Evolutionary conservation across 2,797 vertebrate genomes (phyloP).

Genomic region (Arrhamphus sclerolepis): DNA sequence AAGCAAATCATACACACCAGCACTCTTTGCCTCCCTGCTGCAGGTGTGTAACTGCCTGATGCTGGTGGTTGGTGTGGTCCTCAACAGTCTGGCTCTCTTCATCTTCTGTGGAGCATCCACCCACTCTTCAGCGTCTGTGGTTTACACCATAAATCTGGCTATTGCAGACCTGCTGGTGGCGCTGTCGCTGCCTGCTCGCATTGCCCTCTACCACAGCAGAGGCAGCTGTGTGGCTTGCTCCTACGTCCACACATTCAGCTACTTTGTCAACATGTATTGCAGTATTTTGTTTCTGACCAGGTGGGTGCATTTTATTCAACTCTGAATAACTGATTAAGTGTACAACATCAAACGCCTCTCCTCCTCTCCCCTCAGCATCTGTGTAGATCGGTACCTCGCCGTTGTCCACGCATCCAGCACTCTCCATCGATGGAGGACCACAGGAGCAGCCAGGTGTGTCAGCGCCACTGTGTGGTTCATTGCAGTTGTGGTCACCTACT

Average conservation of each 20-base stretch:
- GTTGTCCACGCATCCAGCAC: slow-evolving; percentile 87
- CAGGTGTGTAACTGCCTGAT: slow-evolving; percentile 84
- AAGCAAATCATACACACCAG: too few species aligned
- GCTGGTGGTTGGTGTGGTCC: slow-evolving; percentile 87
- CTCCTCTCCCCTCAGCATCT: slow-evolving; percentile 80
- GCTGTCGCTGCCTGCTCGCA: slow-evolving; percentile 88
- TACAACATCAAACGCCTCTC: too few species aligned
- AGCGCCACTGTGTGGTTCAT: slow-evolving; percentile 88
- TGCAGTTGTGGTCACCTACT: slow-evolving; percentile 89
- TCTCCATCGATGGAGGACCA: slow-evolving; percentile 87
- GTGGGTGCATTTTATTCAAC: slow-evolving; percentile 29
- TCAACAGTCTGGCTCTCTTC: slow-evolving; percentile 90
- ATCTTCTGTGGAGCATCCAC: slow-evolving; percentile 89
- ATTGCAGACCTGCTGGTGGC: slow-evolving; percentile 94
- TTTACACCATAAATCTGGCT: slow-evolving; percentile 93
- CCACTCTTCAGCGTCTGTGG: slow-evolving; percentile 86
- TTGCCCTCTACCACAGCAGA: slow-evolving; percentile 87
- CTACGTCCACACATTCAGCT: slow-evolving; percentile 90
- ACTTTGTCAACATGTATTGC: slow-evolving; percentile 98
- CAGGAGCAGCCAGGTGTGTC: slow-evolving; percentile 83
- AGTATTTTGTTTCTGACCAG: slow-evolving; percentile 93
- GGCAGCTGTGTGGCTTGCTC: slow-evolving; percentile 84
- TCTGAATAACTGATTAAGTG: too few species aligned
- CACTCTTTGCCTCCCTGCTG: background rate
- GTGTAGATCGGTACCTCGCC: slow-evolving; percentile 92